Evolutionary conservation across 2,797 vertebrate genomes (phyloP).

Genomic region (Aldrovandia affinis): DNA sequence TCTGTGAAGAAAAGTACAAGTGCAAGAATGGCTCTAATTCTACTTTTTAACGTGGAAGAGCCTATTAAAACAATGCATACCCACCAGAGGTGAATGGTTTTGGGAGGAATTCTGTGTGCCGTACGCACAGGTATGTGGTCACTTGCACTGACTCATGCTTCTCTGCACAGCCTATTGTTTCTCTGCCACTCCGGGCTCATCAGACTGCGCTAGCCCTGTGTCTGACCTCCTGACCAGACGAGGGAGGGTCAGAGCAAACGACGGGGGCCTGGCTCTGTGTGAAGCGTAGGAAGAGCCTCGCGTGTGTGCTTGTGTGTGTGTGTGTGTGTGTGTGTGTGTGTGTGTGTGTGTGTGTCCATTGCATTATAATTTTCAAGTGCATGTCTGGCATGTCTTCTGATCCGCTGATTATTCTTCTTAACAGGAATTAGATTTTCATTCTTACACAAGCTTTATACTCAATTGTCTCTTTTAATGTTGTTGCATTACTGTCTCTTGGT

Average conservation of each 20-base stretch:
- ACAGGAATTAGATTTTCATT: not conserved
- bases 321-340: not conserved
- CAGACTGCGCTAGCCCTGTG: slow-evolving; percentile 30
- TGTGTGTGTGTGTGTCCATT: not conserved
- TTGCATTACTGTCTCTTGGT: not conserved
- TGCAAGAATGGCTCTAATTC: not conserved
- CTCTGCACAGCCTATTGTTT: not conserved
- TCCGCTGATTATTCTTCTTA: not conserved
- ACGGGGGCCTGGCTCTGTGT: not conserved
- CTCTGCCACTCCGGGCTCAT: slow-evolving; percentile 44
- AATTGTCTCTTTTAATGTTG: not conserved
- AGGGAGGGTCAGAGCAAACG: slow-evolving; percentile 18
- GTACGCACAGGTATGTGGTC: not conserved
- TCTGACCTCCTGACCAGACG: slow-evolving; percentile 41
- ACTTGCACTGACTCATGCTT: not conserved
- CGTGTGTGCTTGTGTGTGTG: not conserved
- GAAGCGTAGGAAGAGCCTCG: not conserved
- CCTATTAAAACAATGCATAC: not conserved
- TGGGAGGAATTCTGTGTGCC: not conserved
- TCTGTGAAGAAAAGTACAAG: too few species aligned
- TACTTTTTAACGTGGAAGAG: not conserved
- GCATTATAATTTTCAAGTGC: not conserved
- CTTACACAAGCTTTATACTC: not conserved
- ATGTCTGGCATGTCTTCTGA: too few species aligned
- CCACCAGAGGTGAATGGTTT: not conserved